Base-by-base conservation (phyloP, 2,113 vertebrate species). In the Coregonus clupeaformis region DNA sequence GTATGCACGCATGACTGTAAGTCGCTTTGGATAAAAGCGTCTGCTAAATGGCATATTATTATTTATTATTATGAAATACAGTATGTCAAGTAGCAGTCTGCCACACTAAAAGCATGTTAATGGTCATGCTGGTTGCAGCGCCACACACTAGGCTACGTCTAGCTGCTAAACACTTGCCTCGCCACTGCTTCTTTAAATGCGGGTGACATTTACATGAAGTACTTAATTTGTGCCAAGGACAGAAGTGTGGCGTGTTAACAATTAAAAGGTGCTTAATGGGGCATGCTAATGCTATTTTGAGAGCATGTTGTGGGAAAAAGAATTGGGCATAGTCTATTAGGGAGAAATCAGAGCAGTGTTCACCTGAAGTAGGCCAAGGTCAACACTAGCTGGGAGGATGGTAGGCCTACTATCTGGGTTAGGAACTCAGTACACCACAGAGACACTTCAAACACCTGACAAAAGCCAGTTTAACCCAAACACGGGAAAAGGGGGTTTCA, bases 221-320 rank as follows among this genome's bases (percentile, higher is more conserved):
- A 80, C 78, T 84, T 88, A 86, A 92, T 92, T 87, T 89, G 81
- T 90, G 91, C 82, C 91, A 93, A 91, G 89, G 91, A 88, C 88
- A 79, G 70, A 74, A 14, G 79, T 72, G 42, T 77, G 75, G 67
- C 68, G 45, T 85, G 87, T 86, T 90, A 92, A 91, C 90, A 90
- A 92, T 92, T 92, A 92, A 88, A 91, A 90, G 63, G 73, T 83
- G 87, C 85, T 89, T 91, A 94, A 91, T 92, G 85, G 91, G 87
- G 80, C 90, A 87, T 88, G 82, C 76, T 80, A 72, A 81, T 74
- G 90, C 89, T 94, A 93, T 92, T 94, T 84, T 85, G 76, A 81
- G 87, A 85, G 79, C 76, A 86, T 88, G 88, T 84, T 85, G 82
- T 81, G 82, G 85, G 90, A 90, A 81, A 83, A 69, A 78, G 83